Percentiles rank a stretch among this genome's conserved stretches.
phyloP scores from a whole-genome alignment of 2,113 vertebrate genomes.

The Spea bombifrons region DNA sequence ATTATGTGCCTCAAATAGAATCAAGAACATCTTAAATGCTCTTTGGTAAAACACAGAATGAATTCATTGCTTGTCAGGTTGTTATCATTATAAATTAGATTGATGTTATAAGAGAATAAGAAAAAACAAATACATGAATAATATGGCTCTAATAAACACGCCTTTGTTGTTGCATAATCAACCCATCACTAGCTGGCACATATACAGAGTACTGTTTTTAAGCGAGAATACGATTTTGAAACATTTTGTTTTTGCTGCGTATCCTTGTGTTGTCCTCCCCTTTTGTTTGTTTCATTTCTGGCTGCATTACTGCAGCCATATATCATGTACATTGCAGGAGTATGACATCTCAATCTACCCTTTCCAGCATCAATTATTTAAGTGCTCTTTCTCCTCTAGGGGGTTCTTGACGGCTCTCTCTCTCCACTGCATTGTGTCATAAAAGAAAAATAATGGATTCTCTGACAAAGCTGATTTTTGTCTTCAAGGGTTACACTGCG shows the following conservation, averaged over 20 bases:
- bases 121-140: no score
- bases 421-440: background rate
- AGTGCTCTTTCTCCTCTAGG: conserved; percentile 7
- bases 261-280: background rate
- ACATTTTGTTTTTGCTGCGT: background rate
- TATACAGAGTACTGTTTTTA: background rate
- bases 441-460: conserved; percentile 14
- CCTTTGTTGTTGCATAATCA: background rate
- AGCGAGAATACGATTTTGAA: background rate
- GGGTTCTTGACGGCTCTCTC: conserved; percentile 17
- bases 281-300: background rate
- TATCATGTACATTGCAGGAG: conserved; percentile 8
- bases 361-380: conserved; percentile 39
- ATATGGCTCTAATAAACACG: no score
- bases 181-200: background rate
- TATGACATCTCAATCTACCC: conserved; percentile 36
- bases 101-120: no score
- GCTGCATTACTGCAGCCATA: conserved; percentile 21
- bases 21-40: no score
- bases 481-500: background rate
- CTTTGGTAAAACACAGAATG: no score
- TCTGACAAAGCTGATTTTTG: conserved; percentile 22
- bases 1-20: no score
- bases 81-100: no score
- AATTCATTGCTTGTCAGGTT: no score